Evolutionary conservation across 30 jellyfish, hydroid and myxozoan genomes (phyloP), one percentile per base, ranked within the genome.

Genomic region (Nemopilema nomurai): DNA sequence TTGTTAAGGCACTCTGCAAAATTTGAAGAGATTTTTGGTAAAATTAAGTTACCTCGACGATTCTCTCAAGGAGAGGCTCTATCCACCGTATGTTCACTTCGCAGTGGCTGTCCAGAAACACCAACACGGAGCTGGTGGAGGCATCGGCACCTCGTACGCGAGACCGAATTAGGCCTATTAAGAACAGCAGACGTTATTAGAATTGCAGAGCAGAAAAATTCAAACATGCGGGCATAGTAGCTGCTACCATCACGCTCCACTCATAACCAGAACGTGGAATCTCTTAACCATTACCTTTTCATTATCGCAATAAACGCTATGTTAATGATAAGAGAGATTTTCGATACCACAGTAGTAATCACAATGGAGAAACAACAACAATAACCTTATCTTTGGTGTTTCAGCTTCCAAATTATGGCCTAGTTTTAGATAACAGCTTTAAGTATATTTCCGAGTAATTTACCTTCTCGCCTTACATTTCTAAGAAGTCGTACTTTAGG

Each of bases 31-130:
- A n/a, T n/a, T n/a, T n/a, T n/a, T n/a, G n/a, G n/a, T n/a, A n/a
- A n/a, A n/a, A n/a, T n/a, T 0, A 49, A 74, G 20, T 29, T 27
- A 90, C 97, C 94, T 90, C 80, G 18, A 73, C 85, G 62, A 91
- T 69, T 30, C 92, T 53, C 24, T 77, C 85, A 27, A 91, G 57
- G 23, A 91, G 85, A 20, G 97, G 97, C 41, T 83, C 87, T 27
- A 80, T 69, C 97, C 97, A 91, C 16, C 74, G 89, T 16, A 33
- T 63, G 75, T 91, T 91, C 32, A 78, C 93, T 72, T 91, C 97
- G 71, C 97, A 91, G 74, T 91, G 97, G 68, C 97, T 91, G 67
- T 91, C 97, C 63, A 91, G 50, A 71, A 91, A 91, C 8, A 93
- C 85, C 77, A 91, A 67, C 66, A 91, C 90, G 16, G 69, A 23